Evolutionary conservation across 2,888 invertebrate genomes (phyloP).

Genomic region (Nemurella pictetii): DNA sequence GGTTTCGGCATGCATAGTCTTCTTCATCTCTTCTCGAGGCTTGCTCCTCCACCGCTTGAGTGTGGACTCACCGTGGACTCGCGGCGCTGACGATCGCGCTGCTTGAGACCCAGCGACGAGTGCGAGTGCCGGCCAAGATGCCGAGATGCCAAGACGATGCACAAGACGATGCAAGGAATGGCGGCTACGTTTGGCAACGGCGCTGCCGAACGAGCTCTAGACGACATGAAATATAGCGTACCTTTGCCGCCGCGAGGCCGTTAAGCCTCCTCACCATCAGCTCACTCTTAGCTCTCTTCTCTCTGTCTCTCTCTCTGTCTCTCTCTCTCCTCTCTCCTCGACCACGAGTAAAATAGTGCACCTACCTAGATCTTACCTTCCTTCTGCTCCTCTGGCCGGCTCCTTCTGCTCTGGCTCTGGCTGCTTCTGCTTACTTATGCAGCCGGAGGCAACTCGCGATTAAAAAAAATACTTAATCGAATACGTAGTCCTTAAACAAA

Average conservation of each 20-base stretch:
- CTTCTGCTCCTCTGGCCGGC: neutral
- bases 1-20: neutral
- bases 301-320: too few species aligned
- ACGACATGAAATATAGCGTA: slow-evolving; percentile 45
- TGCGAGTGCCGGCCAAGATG: neutral
- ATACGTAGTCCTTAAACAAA: neutral
- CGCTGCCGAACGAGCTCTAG: slow-evolving; percentile 38
- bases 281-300: too few species aligned
- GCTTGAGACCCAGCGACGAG: neutral
- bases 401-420: slow-evolving; percentile 22
- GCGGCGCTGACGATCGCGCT: too few species aligned
- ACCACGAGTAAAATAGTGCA: slow-evolving; percentile 27
- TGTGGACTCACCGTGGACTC: too few species aligned
- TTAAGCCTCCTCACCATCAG: slow-evolving; percentile 42
- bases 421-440: neutral
- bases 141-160: too few species aligned
- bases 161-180: too few species aligned
- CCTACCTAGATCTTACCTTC: slow-evolving; percentile 6
- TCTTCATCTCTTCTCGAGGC: neutral
- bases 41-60: too few species aligned
- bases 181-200: slow-evolving; percentile 36
- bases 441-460: neutral
- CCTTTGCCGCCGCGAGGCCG: slow-evolving; percentile 38
- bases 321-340: slow-evolving; percentile 24
- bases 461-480: neutral